Evolutionary conservation across 1,140 invertebrate species (phyloP), one percentile per base, ranked within the genome.

Genomic region (Anastrepha ludens): DNA sequence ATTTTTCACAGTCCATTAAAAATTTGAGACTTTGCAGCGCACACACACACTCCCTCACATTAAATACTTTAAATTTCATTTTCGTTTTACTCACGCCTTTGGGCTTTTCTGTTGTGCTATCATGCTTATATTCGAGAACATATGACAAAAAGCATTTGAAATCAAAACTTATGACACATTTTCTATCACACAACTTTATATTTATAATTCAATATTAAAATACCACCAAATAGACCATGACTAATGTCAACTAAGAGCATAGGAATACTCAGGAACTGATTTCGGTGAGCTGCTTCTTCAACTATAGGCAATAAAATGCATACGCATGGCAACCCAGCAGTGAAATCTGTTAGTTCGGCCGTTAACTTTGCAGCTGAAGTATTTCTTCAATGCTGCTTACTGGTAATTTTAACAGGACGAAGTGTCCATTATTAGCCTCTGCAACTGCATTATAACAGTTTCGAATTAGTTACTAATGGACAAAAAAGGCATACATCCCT

Each of bases 1-100:
- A 20, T 55, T 81, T 81, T 81, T 81, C 74, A 81, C 50, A 81
- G 74, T 81, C 74, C 74, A 81, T 81, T 81, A 81, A 81, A 50
- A 81, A 55, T 47, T 81, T n/a, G 17, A 81, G 74, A 4, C 39
- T 74, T 11, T 41, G 4, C 11, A 11, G 39, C 64, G 11, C 64
- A 39, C 64, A 41, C 64, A 41, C 64, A 67, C 20, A 74, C 70
- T 4, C 60, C 4, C 44, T 6, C 9, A 47, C 41, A 39, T 50
- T n/a, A 39, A 39, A 47, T 47, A 44, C 70, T 29, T 62, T 13
- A 17, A 62, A 17, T 62, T 62, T 62, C 60, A 9, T n/a, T 15
- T 62, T 62, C 29, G 15, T 17, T 62, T 62, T 17, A 13, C 15
- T 62, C n/a, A 62, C 60, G 74, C 47, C 29, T 81, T 55, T 55